Percentiles rank a stretch among this genome's conserved stretches.
Conservation (phyloP, 2,113 vertebrate genomes). For the Gallinago jamesoni region DNA sequence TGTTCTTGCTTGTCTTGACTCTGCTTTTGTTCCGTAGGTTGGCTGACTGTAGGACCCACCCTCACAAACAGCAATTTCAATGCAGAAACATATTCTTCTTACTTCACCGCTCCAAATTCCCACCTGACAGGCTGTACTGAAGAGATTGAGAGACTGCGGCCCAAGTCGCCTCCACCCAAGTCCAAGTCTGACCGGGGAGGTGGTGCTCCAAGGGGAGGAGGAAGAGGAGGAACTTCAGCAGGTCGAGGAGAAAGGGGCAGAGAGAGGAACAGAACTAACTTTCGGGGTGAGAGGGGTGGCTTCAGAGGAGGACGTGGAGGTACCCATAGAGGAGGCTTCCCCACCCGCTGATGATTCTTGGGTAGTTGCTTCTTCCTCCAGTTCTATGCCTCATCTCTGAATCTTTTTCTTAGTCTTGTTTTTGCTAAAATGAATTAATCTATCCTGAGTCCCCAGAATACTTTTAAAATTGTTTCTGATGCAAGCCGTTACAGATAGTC, state of each 20-base stretch:
- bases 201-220: slow-evolving; percentile 88
- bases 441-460: background rate
- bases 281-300: slow-evolving; percentile 91
- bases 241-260: slow-evolving; percentile 89
- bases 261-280: slow-evolving; percentile 93
- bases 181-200: slow-evolving; percentile 90
- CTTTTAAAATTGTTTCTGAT: background rate
- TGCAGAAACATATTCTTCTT: slow-evolving; percentile 84
- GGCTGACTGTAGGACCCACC: slow-evolving; percentile 96
- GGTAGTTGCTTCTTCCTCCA: background rate
- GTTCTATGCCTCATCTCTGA: background rate
- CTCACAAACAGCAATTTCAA: slow-evolving; percentile 99
- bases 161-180: slow-evolving; percentile 93
- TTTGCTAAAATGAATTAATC: background rate
- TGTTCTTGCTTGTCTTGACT: background rate
- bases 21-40: slow-evolving; percentile 75
- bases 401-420: background rate
- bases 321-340: slow-evolving; percentile 90
- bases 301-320: slow-evolving; percentile 91
- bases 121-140: slow-evolving; percentile 93
- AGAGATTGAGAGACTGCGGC: slow-evolving; percentile 95
- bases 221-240: slow-evolving; percentile 85
- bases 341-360: slow-evolving; percentile 78
- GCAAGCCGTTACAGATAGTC: background rate
- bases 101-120: slow-evolving; percentile 86